These are phyloP conservation scores for Pterophyllum scalare DNA, from an alignment of 2,113 vertebrate genomes.

Conservation along the genomic window DNA sequence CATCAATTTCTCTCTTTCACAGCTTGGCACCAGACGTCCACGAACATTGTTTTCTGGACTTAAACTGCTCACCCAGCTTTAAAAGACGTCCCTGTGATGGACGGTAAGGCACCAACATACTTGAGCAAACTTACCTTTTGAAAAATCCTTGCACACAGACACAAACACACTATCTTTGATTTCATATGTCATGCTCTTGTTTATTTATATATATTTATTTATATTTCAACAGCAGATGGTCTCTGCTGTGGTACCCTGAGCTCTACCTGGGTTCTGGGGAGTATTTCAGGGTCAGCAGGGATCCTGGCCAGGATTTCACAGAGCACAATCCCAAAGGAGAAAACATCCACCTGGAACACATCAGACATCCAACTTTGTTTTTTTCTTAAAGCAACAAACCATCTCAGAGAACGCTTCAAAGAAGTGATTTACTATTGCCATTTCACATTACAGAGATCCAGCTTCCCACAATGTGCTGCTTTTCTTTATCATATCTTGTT, in stretches of 20 bases:
- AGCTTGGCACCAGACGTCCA: background rate
- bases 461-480: background rate
- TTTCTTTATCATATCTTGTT: background rate
- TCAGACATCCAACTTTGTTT: background rate
- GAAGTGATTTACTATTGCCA: background rate
- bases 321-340: constrained; percentile 91
- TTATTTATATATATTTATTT: background rate
- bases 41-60: no score
- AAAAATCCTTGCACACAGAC: background rate
- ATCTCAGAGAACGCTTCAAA: background rate
- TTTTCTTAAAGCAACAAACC: background rate
- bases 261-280: constrained; percentile 87
- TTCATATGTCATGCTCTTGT: background rate
- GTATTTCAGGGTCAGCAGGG: constrained; percentile 88
- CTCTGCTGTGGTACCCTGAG: background rate
- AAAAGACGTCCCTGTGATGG: background rate
- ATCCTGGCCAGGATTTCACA: constrained; percentile 89
- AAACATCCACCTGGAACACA: constrained; percentile 86
- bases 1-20: background rate
- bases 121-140: background rate
- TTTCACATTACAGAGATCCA: background rate
- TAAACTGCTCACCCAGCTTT: background rate
- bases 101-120: background rate
- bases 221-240: background rate
- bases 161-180: background rate